Conservation (phyloP, 30 jellyfish, hydroid and myxozoan genomes). For the Calvadosia cruxmelitensis region DNA sequence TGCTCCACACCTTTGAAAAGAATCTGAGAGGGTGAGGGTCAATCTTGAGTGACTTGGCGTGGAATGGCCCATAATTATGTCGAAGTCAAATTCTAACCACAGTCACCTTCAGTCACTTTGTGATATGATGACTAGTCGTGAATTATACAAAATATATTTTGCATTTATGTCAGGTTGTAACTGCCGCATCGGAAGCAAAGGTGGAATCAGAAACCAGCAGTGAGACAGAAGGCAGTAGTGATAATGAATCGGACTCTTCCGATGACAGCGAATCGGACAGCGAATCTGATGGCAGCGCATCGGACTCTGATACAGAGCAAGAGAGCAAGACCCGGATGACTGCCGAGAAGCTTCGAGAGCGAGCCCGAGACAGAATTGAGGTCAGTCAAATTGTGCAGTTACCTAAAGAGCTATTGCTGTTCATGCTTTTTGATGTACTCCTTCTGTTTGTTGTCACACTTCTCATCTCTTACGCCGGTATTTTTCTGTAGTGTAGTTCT, state of each 20-base stretch:
- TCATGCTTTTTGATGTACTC: too few species aligned
- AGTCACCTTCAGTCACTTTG: background rate
- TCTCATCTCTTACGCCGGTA: background rate
- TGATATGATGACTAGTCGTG: background rate
- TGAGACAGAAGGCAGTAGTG: constrained; percentile 15
- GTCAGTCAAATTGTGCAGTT: constrained; percentile 19
- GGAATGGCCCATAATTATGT: too few species aligned
- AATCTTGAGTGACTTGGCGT: too few species aligned
- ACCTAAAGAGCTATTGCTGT: too few species aligned
- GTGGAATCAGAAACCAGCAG: constrained; percentile 10
- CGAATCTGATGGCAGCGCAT: constrained; percentile 20
- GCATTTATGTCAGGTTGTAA: background rate
- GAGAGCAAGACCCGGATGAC: constrained; percentile 19
- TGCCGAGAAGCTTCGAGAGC: constrained; percentile 62
- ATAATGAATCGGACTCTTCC: constrained; percentile 17
- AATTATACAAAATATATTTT: background rate
- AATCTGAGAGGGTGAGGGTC: too few species aligned
- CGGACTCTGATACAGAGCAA: background rate
- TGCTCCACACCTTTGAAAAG: too few species aligned
- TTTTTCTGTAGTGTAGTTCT: too few species aligned
- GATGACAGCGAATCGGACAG: constrained; percentile 29
- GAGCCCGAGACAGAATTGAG: constrained; percentile 63
- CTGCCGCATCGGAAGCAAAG: constrained; percentile 2
- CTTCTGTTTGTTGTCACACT: background rate
- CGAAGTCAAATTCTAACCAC: background rate